Base-by-base conservation (phyloP, 2,797 vertebrate species). In the Chloroceryle inda region DNA sequence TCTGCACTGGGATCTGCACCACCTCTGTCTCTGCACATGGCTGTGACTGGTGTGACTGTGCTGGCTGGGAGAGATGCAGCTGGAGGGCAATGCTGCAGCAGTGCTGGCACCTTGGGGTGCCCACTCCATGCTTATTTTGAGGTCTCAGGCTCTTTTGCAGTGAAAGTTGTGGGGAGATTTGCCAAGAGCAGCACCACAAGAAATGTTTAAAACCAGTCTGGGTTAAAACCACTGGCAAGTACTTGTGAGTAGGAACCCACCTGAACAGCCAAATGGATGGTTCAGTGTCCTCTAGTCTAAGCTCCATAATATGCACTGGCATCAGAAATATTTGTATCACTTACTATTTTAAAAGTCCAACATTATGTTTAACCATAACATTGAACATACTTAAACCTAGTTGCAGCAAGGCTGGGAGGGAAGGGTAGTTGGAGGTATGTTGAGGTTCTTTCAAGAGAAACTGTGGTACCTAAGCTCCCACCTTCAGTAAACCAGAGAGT, bases 31-130 rank as follows among this genome's bases (percentile, higher is more conserved):
- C 42, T 64, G 42, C 21, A 8, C 55, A 69, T 3, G 2, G 42
- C 67, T 89, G 75, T 0, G 0, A 85, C 44, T 1, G 2, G 58
- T 4, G 0, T 7, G 3, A 31, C 42, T 0, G 1, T 52, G 49
- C 50, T 1, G 2, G n/a, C 26, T 80, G 49, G 40, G 49, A 92
- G 68, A 56, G 33, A 9, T 1, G 3, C 64, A n/a, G 50, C 31
- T 59, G 20, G 37, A 67, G 17, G 13, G 61, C 6, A 3, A 20
- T 29, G 44, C 22, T 83, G 26, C 42, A 53, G 77, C 2, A 3
- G 22, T 53, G 35, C 45, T 2, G 1, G 42, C 33, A 35, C 55
- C 29, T 50, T 31, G 31, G 29, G 11, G 31, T 61, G 37, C 61
- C 24, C 2, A 0, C 31, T 80, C 55, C 55, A 10, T 40, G 27